A percentile compares a stretch with the other conserved stretches of the same genome.
Conservation (phyloP, 30 jellyfish, hydroid and myxozoan species). For the Haliclystus octoradiatus region DNA sequence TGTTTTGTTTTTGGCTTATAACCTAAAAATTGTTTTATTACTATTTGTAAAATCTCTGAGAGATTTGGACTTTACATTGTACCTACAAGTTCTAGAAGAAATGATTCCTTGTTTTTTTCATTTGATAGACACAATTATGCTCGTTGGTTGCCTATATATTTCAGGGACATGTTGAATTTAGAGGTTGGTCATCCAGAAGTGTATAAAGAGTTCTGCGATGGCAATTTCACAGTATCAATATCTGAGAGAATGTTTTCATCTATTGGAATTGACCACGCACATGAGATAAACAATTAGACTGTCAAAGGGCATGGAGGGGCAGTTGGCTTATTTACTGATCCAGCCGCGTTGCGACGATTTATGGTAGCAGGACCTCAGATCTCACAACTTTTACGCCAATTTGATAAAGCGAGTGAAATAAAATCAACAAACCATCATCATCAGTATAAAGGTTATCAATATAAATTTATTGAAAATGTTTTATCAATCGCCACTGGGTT, state of each 20-base stretch:
- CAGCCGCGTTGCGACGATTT: slow-evolving; percentile 17
- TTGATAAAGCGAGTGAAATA: neutral
- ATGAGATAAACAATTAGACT: slow-evolving; percentile 33
- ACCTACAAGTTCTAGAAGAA: too few species aligned
- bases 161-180: slow-evolving; percentile 24
- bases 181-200: slow-evolving; percentile 9
- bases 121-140: slow-evolving; percentile 27
- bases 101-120: slow-evolving; percentile 48
- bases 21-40: slow-evolving; percentile 19
- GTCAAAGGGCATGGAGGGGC: slow-evolving; percentile 35
- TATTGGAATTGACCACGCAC: slow-evolving; percentile 39
- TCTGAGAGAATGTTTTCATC: slow-evolving; percentile 18
- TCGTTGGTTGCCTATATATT: slow-evolving; percentile 47
- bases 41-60: too few species aligned
- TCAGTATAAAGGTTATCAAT: slow-evolving; percentile 5
- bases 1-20: too few species aligned
- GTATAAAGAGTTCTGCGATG: slow-evolving; percentile 15
- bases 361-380: slow-evolving; percentile 30
- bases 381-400: neutral
- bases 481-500: neutral
- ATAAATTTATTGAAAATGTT: slow-evolving; percentile 6
- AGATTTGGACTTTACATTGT: too few species aligned
- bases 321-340: slow-evolving; percentile 13
- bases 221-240: slow-evolving; percentile 12
- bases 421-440: slow-evolving; percentile 1